Evolutionary conservation across 92 coral and sea anemone species (phyloP).

Genomic region (Bergia puertoricense): DNA sequence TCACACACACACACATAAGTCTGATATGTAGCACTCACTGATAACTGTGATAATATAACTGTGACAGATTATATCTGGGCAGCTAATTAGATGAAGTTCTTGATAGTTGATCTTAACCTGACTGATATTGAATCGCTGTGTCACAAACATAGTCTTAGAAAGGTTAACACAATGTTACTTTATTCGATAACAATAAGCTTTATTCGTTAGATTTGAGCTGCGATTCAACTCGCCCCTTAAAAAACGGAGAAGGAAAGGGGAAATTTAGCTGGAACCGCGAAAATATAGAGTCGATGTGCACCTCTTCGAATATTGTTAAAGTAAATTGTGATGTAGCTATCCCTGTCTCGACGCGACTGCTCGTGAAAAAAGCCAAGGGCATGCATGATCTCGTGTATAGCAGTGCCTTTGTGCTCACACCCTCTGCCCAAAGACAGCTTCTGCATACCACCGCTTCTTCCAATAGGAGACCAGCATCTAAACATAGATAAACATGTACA

Average conservation of each 20-base stretch:
- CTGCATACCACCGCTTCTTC: constrained; percentile 57
- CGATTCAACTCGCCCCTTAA: neutral
- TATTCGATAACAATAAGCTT: no score
- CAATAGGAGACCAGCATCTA: constrained; percentile 63
- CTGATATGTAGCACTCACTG: no score
- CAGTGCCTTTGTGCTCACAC: constrained; percentile 59
- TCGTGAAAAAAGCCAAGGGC: constrained; percentile 70
- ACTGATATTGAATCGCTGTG: no score
- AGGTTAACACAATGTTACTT: no score
- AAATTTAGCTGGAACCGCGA: neutral
- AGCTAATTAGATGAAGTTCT: no score
- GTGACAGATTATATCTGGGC: no score
- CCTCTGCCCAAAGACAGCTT: constrained; percentile 62
- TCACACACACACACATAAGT: no score
- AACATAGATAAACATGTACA: neutral
- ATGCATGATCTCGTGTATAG: constrained; percentile 69
- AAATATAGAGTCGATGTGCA: neutral
- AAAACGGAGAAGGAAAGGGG: neutral
- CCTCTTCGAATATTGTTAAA: constrained; percentile 53
- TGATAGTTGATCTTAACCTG: no score
- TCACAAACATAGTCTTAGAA: no score
- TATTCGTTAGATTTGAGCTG: neutral
- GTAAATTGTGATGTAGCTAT: constrained; percentile 51
- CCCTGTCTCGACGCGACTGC: constrained; percentile 66
- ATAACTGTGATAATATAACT: no score